Percentiles rank a stretch among this genome's conserved stretches.
phyloP scores from a whole-genome alignment of 2,113 vertebrate species.

The Carollia perspicillata region DNA sequence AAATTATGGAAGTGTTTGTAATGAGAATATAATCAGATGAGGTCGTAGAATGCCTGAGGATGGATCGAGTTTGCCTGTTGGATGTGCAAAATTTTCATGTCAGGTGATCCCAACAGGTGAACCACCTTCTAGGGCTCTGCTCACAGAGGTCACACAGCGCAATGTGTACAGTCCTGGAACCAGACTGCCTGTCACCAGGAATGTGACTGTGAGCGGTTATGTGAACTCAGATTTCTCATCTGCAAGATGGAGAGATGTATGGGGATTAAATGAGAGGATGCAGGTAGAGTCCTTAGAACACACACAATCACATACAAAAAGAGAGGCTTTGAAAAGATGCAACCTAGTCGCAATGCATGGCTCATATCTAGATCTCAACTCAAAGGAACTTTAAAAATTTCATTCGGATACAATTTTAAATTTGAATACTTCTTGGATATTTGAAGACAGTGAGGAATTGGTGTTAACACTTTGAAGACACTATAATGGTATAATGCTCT shows the following conservation, averaged over 20 bases:
- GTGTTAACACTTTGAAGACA: background rate
- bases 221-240: background rate
- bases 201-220: background rate
- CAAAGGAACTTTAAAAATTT: background rate
- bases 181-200: background rate
- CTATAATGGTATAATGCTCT: background rate
- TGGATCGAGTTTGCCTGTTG: background rate
- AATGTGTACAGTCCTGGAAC: background rate
- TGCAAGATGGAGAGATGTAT: background rate
- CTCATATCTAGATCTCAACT: background rate
- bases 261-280: background rate
- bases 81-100: background rate
- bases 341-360: background rate
- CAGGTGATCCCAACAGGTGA: background rate
- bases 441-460: background rate
- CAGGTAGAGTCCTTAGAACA: background rate
- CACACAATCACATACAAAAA: background rate
- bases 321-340: background rate
- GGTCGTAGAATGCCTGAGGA: background rate
- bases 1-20: background rate
- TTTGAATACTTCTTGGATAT: background rate
- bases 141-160: background rate
- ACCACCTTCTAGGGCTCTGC: background rate
- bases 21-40: background rate
- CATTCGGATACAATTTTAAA: background rate